Evolutionary conservation across 2,888 invertebrate genomes (phyloP), one percentile per base, ranked within the genome.

Genomic region (Archaeoteleia sp.): DNA sequence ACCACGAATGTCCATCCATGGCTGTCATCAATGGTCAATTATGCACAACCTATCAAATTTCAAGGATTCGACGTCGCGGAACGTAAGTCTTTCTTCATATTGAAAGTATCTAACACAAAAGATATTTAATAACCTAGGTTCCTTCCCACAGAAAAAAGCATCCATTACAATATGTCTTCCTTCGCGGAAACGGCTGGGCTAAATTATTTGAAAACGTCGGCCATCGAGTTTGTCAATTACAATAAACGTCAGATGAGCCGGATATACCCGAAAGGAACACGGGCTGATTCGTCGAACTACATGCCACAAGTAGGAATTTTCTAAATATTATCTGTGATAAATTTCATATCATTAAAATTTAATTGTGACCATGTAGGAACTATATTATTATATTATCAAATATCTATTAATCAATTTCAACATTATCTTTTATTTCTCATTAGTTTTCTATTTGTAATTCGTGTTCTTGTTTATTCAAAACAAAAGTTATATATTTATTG

Each of bases 141-240:
- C 61, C 67, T 70, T 34, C 51, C 87, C 89, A 45, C 88, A 97
- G 97, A 95, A 80, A 94, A 95, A 84, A 97, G 97, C 87, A 91
- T 96, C 80, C 94, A 96, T 87, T 95, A 96, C 88, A 97, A 98
- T 87, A 99, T 99, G 99, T 98, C 98, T 2, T 98, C 98, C 67
- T 99, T 98, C 87, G 96, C 98, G 75, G 99, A 99, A 88, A 97
- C 96, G 14, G 93, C 96, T 40, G 99, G 98, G 76, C 91, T 99
- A 87, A 96, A 95, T 86, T 96, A 95, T 85, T 89, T 99, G 71
- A 98, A 98, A 88, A 93, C 95, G 67, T 95, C 95, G 80, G 95
- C 98, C 55, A 96, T 98, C 57, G 99, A 99, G 87, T 98, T 99
- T 87, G 98, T 99, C 81, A 99, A 99, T 91, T 99, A 99, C 87